Evolutionary conservation across 1,140 invertebrate species (phyloP), one percentile per base, ranked within the genome.

Genomic region (Drosophila pallidifrons): DNA sequence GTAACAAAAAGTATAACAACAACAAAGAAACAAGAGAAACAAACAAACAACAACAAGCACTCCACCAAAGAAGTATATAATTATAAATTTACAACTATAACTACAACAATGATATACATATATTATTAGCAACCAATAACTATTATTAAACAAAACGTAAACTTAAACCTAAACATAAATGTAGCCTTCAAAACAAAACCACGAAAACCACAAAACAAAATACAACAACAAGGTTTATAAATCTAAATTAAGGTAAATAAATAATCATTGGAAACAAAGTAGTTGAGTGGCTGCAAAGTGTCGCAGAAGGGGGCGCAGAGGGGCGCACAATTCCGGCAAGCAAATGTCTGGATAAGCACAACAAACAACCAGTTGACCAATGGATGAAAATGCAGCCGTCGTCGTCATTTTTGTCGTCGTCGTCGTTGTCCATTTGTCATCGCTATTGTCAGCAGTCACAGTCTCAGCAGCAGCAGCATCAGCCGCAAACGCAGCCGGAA

Each of bases 301-400:
- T 3, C 20, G 20, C 20, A 11, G 5, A 38, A 38, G 6, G 35
- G 20, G 57, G 43, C 65, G 66, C 72, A 52, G 15, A 28, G 30
- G 73, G 30, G 73, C 60, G 67, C 60, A 30, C 8, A 51, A 61
- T 75, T 82, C 85, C 83, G 83, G 77, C 86, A 83, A 73, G 25
- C 78, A 79, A 79, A 92, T 92, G 91, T 91, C 87, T 85, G 91
- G 91, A 92, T 92, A 82, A 91, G 79, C 54, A 72, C 32, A 38
- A n/a, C 52, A 55, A 69, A 54, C 35, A 73, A 38, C 70, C 61
- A 83, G 69, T 82, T 91, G 81, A 91, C 85, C 91, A 91, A 91
- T 91, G 86, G 91, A 92, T 92, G 91, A 92, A 91, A 91, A 92
- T 92, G 91, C 91, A 91, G 91, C 85, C 79, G 82, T 91, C 91